Evolutionary conservation across 2,888 invertebrate genomes (phyloP).

Genomic region (Lacanobia oleracea): DNA sequence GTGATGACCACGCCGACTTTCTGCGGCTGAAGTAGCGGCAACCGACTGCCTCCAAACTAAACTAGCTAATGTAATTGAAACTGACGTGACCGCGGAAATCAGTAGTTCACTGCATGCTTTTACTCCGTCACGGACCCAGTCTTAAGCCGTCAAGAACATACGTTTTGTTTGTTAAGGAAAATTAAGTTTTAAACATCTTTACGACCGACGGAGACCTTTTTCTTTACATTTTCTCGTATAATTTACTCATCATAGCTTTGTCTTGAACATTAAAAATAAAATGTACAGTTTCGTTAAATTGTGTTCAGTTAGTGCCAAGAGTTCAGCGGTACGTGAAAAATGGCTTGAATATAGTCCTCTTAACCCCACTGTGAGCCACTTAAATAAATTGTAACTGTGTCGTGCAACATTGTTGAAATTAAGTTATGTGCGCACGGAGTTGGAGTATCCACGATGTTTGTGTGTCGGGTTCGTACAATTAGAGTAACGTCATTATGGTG

Average conservation of each 20-base stretch:
- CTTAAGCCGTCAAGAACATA: slow-evolving; percentile 26
- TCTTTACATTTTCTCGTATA: slow-evolving; percentile 1
- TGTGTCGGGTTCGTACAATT: slow-evolving; percentile 68
- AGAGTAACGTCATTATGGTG: slow-evolving; percentile 67
- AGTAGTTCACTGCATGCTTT: slow-evolving; percentile 13
- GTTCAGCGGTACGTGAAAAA: slow-evolving; percentile 33
- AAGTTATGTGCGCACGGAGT: slow-evolving; percentile 53
- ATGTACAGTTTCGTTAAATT: slow-evolving; percentile 23
- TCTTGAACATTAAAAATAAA: slow-evolving; percentile 17
- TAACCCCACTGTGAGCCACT: slow-evolving; percentile 30
- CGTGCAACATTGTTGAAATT: slow-evolving; percentile 52
- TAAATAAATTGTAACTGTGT: slow-evolving; percentile 45
- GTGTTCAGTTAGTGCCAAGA: slow-evolving; percentile 39
- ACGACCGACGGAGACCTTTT: slow-evolving; percentile 16
- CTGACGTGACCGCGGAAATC: slow-evolving; percentile 37
- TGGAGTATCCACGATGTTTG: slow-evolving; percentile 48
- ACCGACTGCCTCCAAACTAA: slow-evolving; percentile 46
- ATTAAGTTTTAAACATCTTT: slow-evolving; percentile 23
- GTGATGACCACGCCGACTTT: slow-evolving; percentile 70
- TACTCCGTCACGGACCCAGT: slow-evolving; percentile 1
- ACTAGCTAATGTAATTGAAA: slow-evolving; percentile 61
- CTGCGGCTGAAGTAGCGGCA: slow-evolving; percentile 43
- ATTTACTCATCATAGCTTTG: slow-evolving; percentile 22
- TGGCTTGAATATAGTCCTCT: slow-evolving; percentile 31
- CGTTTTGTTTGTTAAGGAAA: slow-evolving; percentile 28